Conservation (phyloP, 2,113 vertebrate species). For the Barbus barbus region DNA sequence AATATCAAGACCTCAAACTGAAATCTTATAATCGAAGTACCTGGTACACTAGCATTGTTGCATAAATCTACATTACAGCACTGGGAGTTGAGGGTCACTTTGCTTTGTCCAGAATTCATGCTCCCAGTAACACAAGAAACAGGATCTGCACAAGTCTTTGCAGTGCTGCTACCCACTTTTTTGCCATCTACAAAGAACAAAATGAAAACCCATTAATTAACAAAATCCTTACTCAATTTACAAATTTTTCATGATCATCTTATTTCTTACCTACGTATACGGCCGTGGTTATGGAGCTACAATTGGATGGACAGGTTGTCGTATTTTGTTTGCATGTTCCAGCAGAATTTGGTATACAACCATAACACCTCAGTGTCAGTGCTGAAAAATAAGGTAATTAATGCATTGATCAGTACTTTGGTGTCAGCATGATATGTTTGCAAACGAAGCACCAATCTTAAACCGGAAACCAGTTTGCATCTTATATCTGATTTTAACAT, state of each 20-base stretch:
- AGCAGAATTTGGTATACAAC: not conserved
- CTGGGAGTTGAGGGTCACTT: not conserved
- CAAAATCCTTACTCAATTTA: not conserved
- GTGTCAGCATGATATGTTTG: not conserved
- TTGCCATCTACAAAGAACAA: not conserved
- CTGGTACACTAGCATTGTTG: conserved; percentile 16
- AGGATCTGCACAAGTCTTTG: not conserved
- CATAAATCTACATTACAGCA: conserved; percentile 29
- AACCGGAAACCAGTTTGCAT: not conserved
- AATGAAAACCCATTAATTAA: not conserved
- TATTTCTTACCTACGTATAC: not conserved
- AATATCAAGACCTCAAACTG: not conserved
- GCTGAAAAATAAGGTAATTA: not conserved
- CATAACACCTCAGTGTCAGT: not conserved
- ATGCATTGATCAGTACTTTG: not conserved
- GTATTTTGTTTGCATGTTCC: not conserved
- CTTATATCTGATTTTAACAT: not conserved
- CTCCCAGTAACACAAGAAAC: not conserved
- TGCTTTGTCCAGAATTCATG: conserved; percentile 30
- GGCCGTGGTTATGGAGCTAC: not conserved
- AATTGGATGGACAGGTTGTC: not conserved
- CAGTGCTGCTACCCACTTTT: fast-evolving
- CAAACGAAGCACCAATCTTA: not conserved
- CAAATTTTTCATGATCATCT: not conserved
- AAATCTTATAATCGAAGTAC: not conserved